Base-by-base conservation (phyloP, 1,140 invertebrate genomes). In the Globodera rostochiensis region DNA sequence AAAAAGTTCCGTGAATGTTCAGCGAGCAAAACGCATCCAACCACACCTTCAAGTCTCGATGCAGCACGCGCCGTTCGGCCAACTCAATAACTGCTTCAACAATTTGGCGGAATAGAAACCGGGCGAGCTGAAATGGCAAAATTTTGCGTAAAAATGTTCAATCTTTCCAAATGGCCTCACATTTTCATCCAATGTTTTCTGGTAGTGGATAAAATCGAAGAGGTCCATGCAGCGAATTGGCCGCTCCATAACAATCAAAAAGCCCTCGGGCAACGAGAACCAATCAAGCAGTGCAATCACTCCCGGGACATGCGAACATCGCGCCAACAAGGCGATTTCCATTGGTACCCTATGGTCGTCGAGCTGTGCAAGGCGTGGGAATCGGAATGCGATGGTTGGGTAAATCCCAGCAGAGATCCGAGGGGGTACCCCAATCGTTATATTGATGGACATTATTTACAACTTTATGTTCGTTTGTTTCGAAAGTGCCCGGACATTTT, bases 181-280 rank as follows among this genome's bases (percentile, higher is more conserved):
- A 71, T 86, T 64, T 87, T 86, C 85, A 25, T 79, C 91, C 89
- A 80, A 82, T 74, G 7, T 91, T 79, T 73, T 86, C 84, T 77
- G 88, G 87, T 79, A 88, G 87, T 86, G 91, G 74, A 92, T 92
- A 83, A 91, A 91, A 86, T 91, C 91, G 84, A 91, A 92, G 67
- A 92, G 86, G 83, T 92, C 91, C 78, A 90, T 90, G 71, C 90
- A 90, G 74, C 86, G 86, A 66, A 88, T 88, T 45, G 91, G 91
- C 67, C 90, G 80, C 82, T 91, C 91, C 90, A 91, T 91, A 15
- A 92, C 88, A 77, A 92, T 90, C 45, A 91, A 86, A 86, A 88
- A 91, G 79, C 88, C 86, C 78, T 91, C 90, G 13, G 86, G 79
- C 50, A 86, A 84, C 81, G 90, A 90, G 80, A 88, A 91, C 78